Evolutionary conservation across 2,797 vertebrate genomes (phyloP).

Genomic region (Sebastolobus altivelis): DNA sequence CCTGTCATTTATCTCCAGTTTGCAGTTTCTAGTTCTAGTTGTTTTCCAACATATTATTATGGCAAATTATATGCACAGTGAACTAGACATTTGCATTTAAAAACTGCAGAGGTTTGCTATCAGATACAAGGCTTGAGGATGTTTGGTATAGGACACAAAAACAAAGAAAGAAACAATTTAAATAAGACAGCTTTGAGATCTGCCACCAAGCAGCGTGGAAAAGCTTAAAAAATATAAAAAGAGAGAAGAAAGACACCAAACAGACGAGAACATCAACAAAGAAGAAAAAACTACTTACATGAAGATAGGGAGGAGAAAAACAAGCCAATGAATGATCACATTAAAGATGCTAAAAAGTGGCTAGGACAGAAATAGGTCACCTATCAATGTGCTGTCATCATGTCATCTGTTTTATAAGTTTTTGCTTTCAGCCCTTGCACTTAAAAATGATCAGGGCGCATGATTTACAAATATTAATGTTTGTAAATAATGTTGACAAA

Average conservation of each 20-base stretch:
- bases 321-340: not conserved
- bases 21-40: not conserved
- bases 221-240: not conserved
- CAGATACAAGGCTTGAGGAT: not conserved
- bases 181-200: not conserved
- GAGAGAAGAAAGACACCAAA: not conserved
- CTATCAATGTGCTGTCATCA: not conserved
- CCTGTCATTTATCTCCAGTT: slow-evolving; percentile 1
- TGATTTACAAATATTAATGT: not conserved
- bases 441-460: not conserved
- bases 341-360: not conserved
- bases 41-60: not conserved
- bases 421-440: not conserved
- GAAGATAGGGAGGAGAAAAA: not conserved
- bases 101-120: not conserved
- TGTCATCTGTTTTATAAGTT: not conserved
- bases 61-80: not conserved
- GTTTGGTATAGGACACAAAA: not conserved
- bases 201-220: not conserved
- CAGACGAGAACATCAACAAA: not conserved
- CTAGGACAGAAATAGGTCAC: not conserved
- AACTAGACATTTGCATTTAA: not conserved
- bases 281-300: no score
- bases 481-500: slow-evolving; percentile 18
- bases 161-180: not conserved